Percentiles rank a stretch among this genome's conserved stretches.
phyloP scores from a whole-genome alignment of 2,888 invertebrate species.

The Isotomurus palustris region DNA sequence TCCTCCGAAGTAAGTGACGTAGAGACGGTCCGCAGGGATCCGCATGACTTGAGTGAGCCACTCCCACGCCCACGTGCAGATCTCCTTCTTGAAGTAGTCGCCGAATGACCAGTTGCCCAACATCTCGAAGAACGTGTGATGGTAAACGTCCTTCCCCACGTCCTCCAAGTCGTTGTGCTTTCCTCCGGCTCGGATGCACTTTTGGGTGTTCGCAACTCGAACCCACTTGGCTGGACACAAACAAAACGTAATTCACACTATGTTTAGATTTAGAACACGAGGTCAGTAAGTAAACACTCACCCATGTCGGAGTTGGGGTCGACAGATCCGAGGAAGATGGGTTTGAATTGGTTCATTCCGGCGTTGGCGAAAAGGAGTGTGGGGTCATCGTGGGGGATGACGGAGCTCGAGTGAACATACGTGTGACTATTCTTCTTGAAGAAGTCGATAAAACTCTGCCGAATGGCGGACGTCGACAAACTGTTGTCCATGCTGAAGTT shows the following conservation, averaged over 20 bases:
- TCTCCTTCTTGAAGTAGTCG: constrained; percentile 99
- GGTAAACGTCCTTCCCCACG: constrained; percentile 80
- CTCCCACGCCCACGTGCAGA: constrained; percentile 97
- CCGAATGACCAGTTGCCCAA: constrained; percentile 99
- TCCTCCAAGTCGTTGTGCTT: constrained; percentile 99
- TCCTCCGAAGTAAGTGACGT: constrained; percentile 98
- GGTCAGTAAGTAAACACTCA: neutral
- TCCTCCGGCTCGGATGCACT: constrained; percentile 98
- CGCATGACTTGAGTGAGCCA: constrained; percentile 75
- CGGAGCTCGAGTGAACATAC: constrained; percentile 96
- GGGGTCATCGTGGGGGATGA: constrained; percentile 96
- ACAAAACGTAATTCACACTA: neutral
- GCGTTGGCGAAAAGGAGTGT: constrained; percentile 97
- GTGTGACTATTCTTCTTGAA: constrained; percentile 79
- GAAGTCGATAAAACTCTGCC: constrained; percentile 81
- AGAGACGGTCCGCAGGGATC: constrained; percentile 79
- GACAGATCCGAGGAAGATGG: constrained; percentile 91
- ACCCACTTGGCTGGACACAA: constrained; percentile 61
- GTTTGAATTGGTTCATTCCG: constrained; percentile 98
- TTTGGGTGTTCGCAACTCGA: constrained; percentile 91
- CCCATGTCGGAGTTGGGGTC: constrained; percentile 96
- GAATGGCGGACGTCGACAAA: constrained; percentile 67
- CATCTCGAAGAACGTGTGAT: constrained; percentile 99
- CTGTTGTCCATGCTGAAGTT: constrained; percentile 44
- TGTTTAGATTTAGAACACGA: neutral